A percentile compares a stretch with the other conserved stretches of the same genome.
phyloP scores from a whole-genome alignment of 2,797 vertebrate species.

The Benthosema pterotum region DNA sequence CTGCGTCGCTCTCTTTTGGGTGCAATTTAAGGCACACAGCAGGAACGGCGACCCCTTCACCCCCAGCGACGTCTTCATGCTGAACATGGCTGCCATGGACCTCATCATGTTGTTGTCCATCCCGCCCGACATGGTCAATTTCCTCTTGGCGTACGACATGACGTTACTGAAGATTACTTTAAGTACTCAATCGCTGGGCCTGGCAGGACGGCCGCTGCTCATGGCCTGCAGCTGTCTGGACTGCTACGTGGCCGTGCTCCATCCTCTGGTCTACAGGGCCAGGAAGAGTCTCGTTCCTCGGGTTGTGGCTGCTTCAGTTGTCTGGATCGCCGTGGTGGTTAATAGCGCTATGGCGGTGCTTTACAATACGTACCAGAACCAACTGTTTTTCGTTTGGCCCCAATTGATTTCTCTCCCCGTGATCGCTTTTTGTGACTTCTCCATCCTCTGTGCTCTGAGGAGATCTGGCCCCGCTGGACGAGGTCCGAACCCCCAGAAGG shows the following conservation, averaged over 20 bases:
- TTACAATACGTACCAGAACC: no score
- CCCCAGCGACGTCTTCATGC: constrained; percentile 55
- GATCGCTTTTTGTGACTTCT: constrained; percentile 45
- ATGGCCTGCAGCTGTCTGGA: no score
- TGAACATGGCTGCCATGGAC: constrained; percentile 64
- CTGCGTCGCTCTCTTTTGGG: constrained; percentile 44
- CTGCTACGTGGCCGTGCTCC: no score
- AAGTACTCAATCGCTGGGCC: constrained; percentile 20
- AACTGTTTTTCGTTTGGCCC: constrained; percentile 24
- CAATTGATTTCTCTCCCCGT: constrained; percentile 43
- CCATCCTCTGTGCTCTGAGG: constrained; percentile 29
- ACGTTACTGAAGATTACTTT: fast-evolving
- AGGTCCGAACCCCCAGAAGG: constrained; percentile 69
- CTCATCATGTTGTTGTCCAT: constrained; percentile 38
- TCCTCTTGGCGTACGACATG: not conserved
- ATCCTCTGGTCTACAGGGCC: no score
- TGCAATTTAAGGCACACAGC: constrained; percentile 42
- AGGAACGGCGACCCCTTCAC: constrained; percentile 21
- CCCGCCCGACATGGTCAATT: constrained; percentile 38
- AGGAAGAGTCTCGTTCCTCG: not conserved
- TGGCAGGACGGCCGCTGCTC: no score
- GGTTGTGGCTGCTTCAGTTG: constrained; percentile 6
- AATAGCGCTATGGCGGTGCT: constrained; percentile 3
- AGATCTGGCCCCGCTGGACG: constrained; percentile 33
- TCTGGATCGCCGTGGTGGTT: constrained; percentile 24